Base-by-base conservation (phyloP, 2,888 invertebrate species). In the Aleiodes alternator region DNA sequence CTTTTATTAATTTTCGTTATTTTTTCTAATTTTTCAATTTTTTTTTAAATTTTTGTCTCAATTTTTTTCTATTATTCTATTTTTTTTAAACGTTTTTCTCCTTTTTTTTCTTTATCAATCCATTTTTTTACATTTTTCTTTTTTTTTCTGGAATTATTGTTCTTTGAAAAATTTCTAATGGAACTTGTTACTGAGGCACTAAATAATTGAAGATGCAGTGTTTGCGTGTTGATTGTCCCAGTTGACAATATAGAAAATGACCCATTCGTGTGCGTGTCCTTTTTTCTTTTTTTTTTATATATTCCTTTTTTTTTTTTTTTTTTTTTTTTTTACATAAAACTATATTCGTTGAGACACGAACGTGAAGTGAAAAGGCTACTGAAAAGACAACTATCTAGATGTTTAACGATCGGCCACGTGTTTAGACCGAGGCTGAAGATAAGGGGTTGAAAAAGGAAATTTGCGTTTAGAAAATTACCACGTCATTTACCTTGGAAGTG, bases 391-490 rank as follows among this genome's bases (percentile, higher is more conserved):
- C 70, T 68, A 50, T 57, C 64, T 66, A 57, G 61, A 57, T 75
- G 78, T 80, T 78, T 85, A 84, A 84, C 82, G 83, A 84, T 76
- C 79, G 78, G 82, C 83, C 85, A 83, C 86, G 85, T 84, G 87
- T 79, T 76, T 80, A 59, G 82, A 78, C 80, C 51, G 51, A 51
- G 51, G 12, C 50, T 51, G 77, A 38, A 81, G 81, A 84, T 82
- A 84, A 83, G 81, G 82, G 77, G 80, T 75, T 76, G 77, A 79
- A 80, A 81, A 81, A 85, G 86, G 86, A 87, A 88, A 85, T 87
- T 88, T 84, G 83, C 84, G 84, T 87, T 86, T 87, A 86, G 85
- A 83, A 85, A 87, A 88, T 88, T 88, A 87, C 86, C 84, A 79
- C 84, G 86, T 86, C 85, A 86, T 87, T 84, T 64, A 86, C 80